phyloP scores from a whole-genome alignment of 92 coral and sea anemone species.

The Epizoanthus illoricatus region DNA sequence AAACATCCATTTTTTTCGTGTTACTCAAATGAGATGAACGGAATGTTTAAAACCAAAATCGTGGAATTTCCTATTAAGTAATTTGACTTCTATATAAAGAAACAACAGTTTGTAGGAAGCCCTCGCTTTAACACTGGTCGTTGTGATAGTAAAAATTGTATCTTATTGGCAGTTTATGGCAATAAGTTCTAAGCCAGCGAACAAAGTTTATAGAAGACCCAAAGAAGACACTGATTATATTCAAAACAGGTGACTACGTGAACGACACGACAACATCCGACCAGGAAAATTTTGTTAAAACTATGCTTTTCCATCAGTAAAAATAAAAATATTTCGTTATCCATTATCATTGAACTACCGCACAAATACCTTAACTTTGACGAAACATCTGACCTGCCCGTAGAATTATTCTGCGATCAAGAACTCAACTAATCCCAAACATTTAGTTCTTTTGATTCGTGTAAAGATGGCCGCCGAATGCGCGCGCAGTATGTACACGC shows the following conservation, averaged over 20 bases:
- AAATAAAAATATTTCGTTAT: not conserved
- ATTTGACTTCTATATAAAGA: not conserved
- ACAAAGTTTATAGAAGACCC: not conserved
- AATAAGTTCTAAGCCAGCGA: not conserved
- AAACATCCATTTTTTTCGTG: not conserved
- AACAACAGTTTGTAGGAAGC: not conserved
- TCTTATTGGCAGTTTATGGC: not conserved
- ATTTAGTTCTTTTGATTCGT: conserved; percentile 31
- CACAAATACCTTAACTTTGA: conserved; percentile 41
- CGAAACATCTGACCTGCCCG: conserved; percentile 19
- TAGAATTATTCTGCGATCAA: conserved; percentile 11
- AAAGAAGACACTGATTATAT: conserved; percentile 29
- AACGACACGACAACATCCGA: conserved; percentile 64
- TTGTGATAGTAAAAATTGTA: not conserved
- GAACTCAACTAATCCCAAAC: conserved; percentile 1
- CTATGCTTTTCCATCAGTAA: not conserved
- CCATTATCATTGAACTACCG: not conserved
- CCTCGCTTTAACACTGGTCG: not conserved
- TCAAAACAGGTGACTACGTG: conserved; percentile 38
- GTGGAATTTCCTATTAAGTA: conserved; percentile 7
- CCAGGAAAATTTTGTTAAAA: conserved; percentile 26
- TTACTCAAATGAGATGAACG: not conserved
- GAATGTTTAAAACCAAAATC: not conserved
- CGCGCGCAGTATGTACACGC: conserved; percentile 40
- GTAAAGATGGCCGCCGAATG: conserved; percentile 60